phyloP scores from a whole-genome alignment of 2,888 invertebrate genomes.

The Drosophila suboccidentalis region DNA sequence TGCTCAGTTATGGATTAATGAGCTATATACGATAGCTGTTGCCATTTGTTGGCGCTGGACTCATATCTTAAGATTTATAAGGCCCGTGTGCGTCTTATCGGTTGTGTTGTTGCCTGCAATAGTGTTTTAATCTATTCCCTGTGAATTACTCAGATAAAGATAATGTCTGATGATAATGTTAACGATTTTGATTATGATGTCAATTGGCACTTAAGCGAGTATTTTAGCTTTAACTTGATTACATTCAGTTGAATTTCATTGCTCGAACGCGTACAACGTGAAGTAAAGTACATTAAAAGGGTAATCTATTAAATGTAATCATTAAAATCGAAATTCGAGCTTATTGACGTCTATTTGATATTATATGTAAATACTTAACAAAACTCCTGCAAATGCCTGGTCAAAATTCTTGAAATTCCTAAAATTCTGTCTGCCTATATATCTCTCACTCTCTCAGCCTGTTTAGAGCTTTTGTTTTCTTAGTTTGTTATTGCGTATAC shows the following conservation, averaged over 20 bases:
- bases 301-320: constrained; percentile 34
- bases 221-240: constrained; percentile 30
- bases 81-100: constrained; percentile 62
- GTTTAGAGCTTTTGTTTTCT: background rate
- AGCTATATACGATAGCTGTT: constrained; percentile 18
- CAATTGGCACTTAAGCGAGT: constrained; percentile 49
- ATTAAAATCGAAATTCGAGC: constrained; percentile 7
- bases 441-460: background rate
- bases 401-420: background rate
- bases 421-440: background rate
- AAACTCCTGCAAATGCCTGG: constrained; percentile 1
- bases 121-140: constrained; percentile 55
- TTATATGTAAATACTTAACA: too few relatives aligned
- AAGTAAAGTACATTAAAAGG: constrained; percentile 37
- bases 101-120: constrained; percentile 46
- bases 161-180: constrained; percentile 55
- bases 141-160: constrained; percentile 49
- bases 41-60: constrained; percentile 38
- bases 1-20: constrained; percentile 15
- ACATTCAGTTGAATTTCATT: constrained; percentile 57
- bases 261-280: constrained; percentile 33
- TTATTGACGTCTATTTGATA: constrained; percentile 11
- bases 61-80: constrained; percentile 75
- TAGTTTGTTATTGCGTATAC: constrained; percentile 30
- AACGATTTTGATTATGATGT: constrained; percentile 59